phyloP scores from a whole-genome alignment of 1,140 invertebrate species.

The Orius laevigatus region DNA sequence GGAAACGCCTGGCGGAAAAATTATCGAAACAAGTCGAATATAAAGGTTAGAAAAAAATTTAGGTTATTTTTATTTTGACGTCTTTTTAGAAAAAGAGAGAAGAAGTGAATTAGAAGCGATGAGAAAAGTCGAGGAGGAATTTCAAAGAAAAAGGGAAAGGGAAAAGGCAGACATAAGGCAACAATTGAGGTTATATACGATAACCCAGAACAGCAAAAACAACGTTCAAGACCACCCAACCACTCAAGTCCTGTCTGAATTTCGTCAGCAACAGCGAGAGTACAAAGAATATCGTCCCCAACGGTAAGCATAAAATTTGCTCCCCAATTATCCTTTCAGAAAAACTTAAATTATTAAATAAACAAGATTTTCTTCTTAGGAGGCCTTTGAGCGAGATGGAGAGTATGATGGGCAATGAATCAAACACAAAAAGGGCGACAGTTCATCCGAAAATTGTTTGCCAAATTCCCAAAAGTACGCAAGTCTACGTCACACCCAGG shows the following conservation, averaged over 20 bases:
- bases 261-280: constrained; percentile 29
- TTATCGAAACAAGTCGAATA: constrained; percentile 54
- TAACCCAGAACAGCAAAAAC: constrained; percentile 23
- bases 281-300: constrained; percentile 33
- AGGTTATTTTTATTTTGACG: neutral
- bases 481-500: constrained; percentile 28
- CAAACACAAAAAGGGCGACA: constrained; percentile 24
- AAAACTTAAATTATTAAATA: neutral
- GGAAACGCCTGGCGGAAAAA: constrained; percentile 52
- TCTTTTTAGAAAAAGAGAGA: constrained; percentile 40
- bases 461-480: constrained; percentile 33
- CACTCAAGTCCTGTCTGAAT: constrained; percentile 30
- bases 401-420: constrained; percentile 3
- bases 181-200: constrained; percentile 47
- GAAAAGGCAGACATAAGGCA: constrained; percentile 59
- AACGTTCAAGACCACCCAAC: constrained; percentile 16
- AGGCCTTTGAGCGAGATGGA: constrained; percentile 1
- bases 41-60: constrained; percentile 27
- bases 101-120: constrained; percentile 59
- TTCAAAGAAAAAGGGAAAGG: constrained; percentile 49
- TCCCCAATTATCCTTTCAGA: neutral
- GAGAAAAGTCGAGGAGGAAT: constrained; percentile 55
- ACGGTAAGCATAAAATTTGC: constrained; percentile 16
- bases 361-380: constrained; percentile 9
- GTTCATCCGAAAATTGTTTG: constrained; percentile 34